Conservation (phyloP, 2,113 vertebrate genomes). For the Tetraodon nigroviridis region DNA sequence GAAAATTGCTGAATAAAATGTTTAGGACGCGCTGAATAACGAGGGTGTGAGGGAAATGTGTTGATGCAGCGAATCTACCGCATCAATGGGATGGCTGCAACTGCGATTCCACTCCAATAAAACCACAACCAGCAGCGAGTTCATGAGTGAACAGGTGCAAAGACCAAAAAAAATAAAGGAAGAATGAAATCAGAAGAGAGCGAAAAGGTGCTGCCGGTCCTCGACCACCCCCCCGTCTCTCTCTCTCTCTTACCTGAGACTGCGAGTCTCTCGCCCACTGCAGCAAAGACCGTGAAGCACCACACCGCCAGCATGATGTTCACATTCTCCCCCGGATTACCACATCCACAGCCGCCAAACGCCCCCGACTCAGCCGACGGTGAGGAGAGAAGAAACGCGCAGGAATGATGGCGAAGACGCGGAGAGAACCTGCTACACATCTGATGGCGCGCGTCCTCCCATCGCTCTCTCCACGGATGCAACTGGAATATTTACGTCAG, state of each 20-base stretch:
- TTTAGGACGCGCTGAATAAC: not conserved
- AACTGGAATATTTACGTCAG: slow-evolving; percentile 35
- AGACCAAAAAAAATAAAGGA: not conserved
- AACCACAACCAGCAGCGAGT: slow-evolving; percentile 20
- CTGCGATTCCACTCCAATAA: slow-evolving; percentile 25
- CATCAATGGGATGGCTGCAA: slow-evolving; percentile 49
- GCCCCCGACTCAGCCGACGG: slow-evolving; percentile 28
- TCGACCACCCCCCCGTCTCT: slow-evolving; percentile 4
- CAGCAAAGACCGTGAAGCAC: slow-evolving; percentile 78
- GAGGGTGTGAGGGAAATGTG: slow-evolving; percentile 67
- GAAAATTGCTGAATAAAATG: not conserved
- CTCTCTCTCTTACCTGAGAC: slow-evolving; percentile 74
- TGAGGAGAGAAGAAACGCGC: not conserved
- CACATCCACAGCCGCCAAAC: slow-evolving; percentile 58
- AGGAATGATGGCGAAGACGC: slow-evolving; percentile 40
- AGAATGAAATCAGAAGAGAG: slow-evolving; percentile 34
- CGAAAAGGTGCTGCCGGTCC: slow-evolving; percentile 33
- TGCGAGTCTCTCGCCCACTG: slow-evolving; percentile 72
- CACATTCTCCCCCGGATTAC: slow-evolving; percentile 74
- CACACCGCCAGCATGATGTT: slow-evolving; percentile 78
- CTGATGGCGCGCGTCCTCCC: slow-evolving; percentile 55
- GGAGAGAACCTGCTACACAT: slow-evolving; percentile 49
- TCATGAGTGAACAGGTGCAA: slow-evolving; percentile 14
- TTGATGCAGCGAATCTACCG: slow-evolving; percentile 73
- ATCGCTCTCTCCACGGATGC: slow-evolving; percentile 22